A percentile compares a stretch with the other conserved stretches of the same genome.
These are phyloP conservation scores for Malurus alboscapulatus DNA, from an alignment of 2,113 vertebrate genomes.

Conservation along the genomic window DNA sequence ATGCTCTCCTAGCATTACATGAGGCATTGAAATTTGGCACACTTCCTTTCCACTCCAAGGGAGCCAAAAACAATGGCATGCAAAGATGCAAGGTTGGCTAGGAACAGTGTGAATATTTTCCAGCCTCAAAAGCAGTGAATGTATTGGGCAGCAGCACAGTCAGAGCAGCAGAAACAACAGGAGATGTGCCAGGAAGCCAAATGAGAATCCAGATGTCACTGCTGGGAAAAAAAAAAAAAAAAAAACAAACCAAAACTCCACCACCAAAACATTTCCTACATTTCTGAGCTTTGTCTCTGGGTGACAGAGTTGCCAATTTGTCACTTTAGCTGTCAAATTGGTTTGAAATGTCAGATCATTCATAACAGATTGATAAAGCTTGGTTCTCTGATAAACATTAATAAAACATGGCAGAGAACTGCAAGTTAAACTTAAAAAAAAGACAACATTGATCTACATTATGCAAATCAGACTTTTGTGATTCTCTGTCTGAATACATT, in stretches of 20 bases:
- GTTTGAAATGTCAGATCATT: not conserved
- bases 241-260: rapidly evolving
- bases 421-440: not conserved
- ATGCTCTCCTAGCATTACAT: not conserved
- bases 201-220: constrained; percentile 6
- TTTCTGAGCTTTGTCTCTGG: not conserved
- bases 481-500: not conserved
- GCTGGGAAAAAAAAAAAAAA: not conserved
- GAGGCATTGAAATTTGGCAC: not conserved
- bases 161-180: not conserved
- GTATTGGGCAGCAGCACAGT: not conserved
- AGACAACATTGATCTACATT: not conserved
- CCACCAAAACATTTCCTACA: rapidly evolving
- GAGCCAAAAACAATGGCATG: not conserved
- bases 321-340: not conserved
- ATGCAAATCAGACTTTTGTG: not conserved
- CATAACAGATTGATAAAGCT: not conserved
- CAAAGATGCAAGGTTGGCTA: not conserved
- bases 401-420: not conserved
- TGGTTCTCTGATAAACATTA: not conserved
- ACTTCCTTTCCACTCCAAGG: not conserved
- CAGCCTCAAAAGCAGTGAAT: not conserved
- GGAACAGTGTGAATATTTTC: not conserved
- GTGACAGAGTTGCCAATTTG: not conserved
- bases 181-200: constrained; percentile 12